phyloP scores from a whole-genome alignment of 2,113 vertebrate species.

The Pipa parva region DNA sequence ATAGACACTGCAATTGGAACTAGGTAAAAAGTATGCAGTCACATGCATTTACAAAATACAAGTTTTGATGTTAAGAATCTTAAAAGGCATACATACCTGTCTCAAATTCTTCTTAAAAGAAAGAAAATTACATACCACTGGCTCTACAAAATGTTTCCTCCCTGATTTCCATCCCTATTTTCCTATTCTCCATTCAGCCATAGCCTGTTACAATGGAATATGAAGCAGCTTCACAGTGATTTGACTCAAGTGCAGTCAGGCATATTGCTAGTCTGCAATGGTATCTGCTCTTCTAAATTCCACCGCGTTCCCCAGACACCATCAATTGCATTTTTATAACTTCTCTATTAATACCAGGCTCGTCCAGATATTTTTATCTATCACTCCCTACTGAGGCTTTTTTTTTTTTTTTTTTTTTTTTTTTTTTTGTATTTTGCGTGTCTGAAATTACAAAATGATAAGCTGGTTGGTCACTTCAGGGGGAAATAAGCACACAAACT shows the following conservation, averaged over 20 bases:
- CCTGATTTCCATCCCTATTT: slow-evolving; percentile 47
- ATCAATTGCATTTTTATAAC: slow-evolving; percentile 52
- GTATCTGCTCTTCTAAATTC: slow-evolving; percentile 56
- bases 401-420: slow-evolving; percentile 23
- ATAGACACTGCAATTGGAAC: not conserved
- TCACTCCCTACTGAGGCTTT: slow-evolving; percentile 52
- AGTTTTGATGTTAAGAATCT: not conserved
- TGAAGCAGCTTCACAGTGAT: slow-evolving; percentile 55
- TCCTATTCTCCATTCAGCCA: slow-evolving; percentile 50
- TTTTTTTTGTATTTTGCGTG: slow-evolving; percentile 37
- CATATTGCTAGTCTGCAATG: slow-evolving; percentile 55
- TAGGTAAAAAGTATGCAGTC: not conserved
- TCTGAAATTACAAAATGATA: slow-evolving; percentile 42
- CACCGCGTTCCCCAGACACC: slow-evolving; percentile 50
- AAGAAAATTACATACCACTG: slow-evolving; percentile 58
- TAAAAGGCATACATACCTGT: slow-evolving; percentile 65
- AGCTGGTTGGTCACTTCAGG: slow-evolving; percentile 35
- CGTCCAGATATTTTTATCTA: slow-evolving; percentile 52
- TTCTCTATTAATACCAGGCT: slow-evolving; percentile 52
- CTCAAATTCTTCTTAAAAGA: slow-evolving; percentile 58
- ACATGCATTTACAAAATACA: not conserved
- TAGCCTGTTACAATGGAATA: slow-evolving; percentile 46
- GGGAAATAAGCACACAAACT: slow-evolving; percentile 8
- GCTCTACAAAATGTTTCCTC: slow-evolving; percentile 48
- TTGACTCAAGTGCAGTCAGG: slow-evolving; percentile 60